Evolutionary conservation across 2,797 vertebrate species (phyloP).

Genomic region (Syndactyla subalaris): DNA sequence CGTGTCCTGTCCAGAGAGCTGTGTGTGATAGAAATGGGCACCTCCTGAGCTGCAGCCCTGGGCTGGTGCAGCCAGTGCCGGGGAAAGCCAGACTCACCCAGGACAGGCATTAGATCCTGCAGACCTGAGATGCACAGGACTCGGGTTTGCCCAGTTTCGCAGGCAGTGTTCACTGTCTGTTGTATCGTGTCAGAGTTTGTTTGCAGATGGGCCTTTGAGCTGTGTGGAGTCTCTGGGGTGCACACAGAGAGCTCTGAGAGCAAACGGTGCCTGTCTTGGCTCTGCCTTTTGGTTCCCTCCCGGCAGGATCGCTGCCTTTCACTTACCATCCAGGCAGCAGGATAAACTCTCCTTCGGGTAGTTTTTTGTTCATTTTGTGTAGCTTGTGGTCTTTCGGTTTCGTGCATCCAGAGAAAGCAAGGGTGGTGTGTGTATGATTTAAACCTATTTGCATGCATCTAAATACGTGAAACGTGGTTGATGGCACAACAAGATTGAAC

Average conservation of each 20-base stretch:
- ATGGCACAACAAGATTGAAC: background rate
- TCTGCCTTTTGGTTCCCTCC: fast-evolving
- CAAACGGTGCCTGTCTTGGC: fast-evolving
- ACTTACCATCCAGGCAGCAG: background rate
- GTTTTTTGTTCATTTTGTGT: background rate
- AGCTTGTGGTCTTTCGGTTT: background rate
- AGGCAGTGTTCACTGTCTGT: background rate
- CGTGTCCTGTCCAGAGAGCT: background rate
- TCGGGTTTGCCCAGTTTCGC: background rate
- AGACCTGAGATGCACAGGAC: background rate
- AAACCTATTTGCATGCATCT: background rate
- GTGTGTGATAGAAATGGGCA: background rate
- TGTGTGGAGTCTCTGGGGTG: background rate
- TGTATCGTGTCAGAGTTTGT: background rate
- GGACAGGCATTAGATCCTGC: background rate
- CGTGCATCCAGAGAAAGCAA: background rate
- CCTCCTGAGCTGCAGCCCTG: background rate
- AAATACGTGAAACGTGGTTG: background rate
- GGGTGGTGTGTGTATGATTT: background rate
- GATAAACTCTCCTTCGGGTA: background rate
- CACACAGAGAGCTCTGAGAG: background rate
- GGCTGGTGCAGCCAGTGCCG: background rate
- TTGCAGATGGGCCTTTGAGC: background rate
- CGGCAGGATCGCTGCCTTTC: background rate
- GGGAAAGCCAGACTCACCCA: background rate